phyloP scores from a whole-genome alignment of 2,797 vertebrate species.

The Triplophysa bombifrons region DNA sequence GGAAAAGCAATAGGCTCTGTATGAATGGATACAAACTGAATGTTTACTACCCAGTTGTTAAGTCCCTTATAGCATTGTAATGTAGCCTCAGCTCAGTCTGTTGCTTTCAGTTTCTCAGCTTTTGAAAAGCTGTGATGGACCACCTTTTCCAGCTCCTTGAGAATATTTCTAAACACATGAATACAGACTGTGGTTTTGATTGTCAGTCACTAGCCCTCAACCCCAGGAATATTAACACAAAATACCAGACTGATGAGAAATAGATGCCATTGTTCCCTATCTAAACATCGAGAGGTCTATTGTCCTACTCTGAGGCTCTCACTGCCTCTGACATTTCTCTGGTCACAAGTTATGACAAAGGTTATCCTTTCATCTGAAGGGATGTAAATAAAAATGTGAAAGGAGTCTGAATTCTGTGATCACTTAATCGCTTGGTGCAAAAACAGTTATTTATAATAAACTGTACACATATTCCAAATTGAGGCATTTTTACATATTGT shows the following conservation, averaged over 20 bases:
- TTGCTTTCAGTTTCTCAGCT: too few relatives aligned
- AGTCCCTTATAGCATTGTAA: too few relatives aligned
- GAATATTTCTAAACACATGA: constrained; percentile 65
- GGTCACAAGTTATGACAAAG: constrained; percentile 48
- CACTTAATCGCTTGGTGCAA: constrained; percentile 27
- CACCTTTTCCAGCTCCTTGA: constrained; percentile 53
- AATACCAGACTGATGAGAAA: constrained; percentile 73
- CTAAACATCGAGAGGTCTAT: constrained; percentile 74
- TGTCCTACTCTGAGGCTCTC: constrained; percentile 65
- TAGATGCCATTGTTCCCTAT: constrained; percentile 77
- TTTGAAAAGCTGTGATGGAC: neutral
- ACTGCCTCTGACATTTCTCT: constrained; percentile 76
- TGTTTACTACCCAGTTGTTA: neutral
- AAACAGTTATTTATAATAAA: neutral
- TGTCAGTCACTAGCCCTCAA: constrained; percentile 53
- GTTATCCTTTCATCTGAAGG: constrained; percentile 54
- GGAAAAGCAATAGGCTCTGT: neutral
- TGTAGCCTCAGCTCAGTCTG: too few relatives aligned
- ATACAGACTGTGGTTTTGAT: constrained; percentile 57
- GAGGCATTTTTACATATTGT: too few relatives aligned
- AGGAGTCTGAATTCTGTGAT: constrained; percentile 14
- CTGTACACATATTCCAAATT: neutral
- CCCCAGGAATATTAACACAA: constrained; percentile 71
- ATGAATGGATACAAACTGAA: neutral
- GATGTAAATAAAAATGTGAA: constrained; percentile 58